Conservation (phyloP, 2,113 vertebrate genomes). For the Antigone vipio region DNA sequence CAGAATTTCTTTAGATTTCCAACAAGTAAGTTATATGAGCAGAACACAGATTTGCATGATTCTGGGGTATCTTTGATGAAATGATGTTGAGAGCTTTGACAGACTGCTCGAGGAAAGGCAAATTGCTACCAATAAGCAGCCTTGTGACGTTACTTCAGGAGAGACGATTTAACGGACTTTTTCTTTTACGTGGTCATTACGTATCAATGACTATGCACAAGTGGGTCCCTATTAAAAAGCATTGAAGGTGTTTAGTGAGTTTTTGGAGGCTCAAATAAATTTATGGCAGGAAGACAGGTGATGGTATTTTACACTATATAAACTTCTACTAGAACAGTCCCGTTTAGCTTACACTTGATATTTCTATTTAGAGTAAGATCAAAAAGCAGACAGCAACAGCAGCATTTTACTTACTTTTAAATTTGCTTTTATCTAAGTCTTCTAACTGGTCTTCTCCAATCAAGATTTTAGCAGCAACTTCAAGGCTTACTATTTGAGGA, state of each 20-base stretch:
- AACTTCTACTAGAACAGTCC: neutral
- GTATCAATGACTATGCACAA: neutral
- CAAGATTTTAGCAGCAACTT: conserved; percentile 93
- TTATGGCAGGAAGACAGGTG: neutral
- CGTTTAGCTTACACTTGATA: neutral
- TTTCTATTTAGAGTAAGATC: neutral
- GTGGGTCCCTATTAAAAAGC: neutral
- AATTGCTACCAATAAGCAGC: neutral
- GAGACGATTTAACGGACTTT: neutral
- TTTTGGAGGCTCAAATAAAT: neutral
- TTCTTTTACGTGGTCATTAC: neutral
- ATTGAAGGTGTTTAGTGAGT: neutral
- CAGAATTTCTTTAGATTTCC: neutral
- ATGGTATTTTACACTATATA: neutral
- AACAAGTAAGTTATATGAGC: neutral
- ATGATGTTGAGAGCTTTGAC: neutral
- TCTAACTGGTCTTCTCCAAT: conserved; percentile 91
- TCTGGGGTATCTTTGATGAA: neutral
- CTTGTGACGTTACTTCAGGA: neutral
- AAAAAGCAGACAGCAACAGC: neutral
- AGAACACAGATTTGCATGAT: neutral
- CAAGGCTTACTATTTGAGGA: conserved; percentile 90
- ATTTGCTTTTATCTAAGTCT: conserved; percentile 93
- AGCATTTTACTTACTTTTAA: conserved; percentile 88
- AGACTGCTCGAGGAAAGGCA: neutral